phyloP scores from a whole-genome alignment of 2,888 invertebrate genomes.

The Nephrotoma guestfalica region DNA sequence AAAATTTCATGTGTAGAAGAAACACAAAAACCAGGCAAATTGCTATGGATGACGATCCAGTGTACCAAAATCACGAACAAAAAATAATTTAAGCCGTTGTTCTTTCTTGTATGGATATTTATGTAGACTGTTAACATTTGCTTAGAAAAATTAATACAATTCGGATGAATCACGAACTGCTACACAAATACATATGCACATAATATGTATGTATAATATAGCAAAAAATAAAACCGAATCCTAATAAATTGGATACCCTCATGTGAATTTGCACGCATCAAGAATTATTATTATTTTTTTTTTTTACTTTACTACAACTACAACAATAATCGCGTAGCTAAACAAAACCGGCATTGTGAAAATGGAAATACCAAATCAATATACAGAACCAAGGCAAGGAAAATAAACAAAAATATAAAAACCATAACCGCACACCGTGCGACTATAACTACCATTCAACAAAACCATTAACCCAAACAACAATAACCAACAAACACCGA shows the following conservation, averaged over 20 bases:
- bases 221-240: not conserved
- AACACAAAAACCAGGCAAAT: too few relatives aligned
- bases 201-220: not conserved
- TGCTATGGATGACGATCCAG: too few relatives aligned
- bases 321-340: not conserved
- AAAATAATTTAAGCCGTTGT: too few relatives aligned
- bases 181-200: too few relatives aligned
- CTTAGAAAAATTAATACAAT: not conserved
- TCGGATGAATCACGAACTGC: not conserved
- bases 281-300: not conserved
- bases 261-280: not conserved
- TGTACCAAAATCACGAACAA: too few relatives aligned
- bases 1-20: too few relatives aligned
- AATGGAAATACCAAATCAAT: not conserved
- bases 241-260: not conserved
- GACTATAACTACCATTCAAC: not conserved
- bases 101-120: not conserved
- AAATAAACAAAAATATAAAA: not conserved
- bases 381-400: not conserved
- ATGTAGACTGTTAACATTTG: not conserved
- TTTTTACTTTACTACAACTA: not conserved
- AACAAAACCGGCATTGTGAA: not conserved
- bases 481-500: not conserved
- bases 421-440: not conserved
- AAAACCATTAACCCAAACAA: not conserved